Evolutionary conservation across 1,140 invertebrate species (phyloP).

Genomic region (Scylla paramamosain): DNA sequence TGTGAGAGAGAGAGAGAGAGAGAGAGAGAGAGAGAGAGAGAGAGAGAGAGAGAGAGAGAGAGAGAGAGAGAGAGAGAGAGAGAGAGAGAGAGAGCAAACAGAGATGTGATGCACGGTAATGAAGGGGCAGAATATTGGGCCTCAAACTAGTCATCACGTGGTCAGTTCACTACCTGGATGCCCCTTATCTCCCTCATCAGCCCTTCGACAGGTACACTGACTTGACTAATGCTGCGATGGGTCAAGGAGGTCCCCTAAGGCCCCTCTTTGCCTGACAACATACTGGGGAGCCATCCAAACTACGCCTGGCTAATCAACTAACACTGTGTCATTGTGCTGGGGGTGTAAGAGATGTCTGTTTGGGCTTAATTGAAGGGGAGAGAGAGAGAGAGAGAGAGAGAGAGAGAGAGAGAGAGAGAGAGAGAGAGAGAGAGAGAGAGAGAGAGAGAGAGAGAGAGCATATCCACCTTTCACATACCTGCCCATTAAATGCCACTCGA

Average conservation of each 20-base stretch:
- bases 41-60: neutral
- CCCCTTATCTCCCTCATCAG: neutral
- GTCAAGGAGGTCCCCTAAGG: neutral
- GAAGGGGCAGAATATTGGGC: neutral
- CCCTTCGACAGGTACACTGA: neutral
- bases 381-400: neutral
- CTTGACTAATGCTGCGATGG: neutral
- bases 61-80: neutral
- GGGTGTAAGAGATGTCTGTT: neutral
- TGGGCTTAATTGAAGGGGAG: neutral
- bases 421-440: neutral
- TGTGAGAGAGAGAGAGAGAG: too few relatives aligned
- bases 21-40: too few relatives aligned
- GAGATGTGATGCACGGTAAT: neutral
- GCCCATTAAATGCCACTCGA: neutral
- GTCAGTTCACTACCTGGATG: neutral
- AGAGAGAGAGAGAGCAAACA: constrained; percentile 16
- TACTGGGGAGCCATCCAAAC: neutral
- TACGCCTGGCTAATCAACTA: neutral
- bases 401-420: neutral
- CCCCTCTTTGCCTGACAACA: neutral
- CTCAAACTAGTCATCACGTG: neutral
- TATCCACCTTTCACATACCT: neutral
- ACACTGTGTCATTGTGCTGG: neutral
- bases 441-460: neutral